Percentiles rank a stretch among this genome's conserved stretches.
phyloP scores from a whole-genome alignment of 2,888 invertebrate species.

The Cynaeus angustus region DNA sequence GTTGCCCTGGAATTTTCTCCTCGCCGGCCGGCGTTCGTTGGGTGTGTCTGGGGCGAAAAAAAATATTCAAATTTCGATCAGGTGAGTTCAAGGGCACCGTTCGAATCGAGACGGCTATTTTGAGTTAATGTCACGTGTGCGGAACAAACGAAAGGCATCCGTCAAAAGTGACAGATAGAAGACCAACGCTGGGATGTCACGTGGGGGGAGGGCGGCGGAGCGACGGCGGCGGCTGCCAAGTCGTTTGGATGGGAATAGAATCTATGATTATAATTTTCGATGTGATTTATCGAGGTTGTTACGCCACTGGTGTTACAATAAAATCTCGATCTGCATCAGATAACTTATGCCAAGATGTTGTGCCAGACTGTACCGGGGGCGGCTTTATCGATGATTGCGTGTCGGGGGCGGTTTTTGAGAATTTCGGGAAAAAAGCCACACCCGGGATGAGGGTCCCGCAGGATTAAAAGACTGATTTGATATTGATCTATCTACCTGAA shows the following conservation, averaged over 20 bases:
- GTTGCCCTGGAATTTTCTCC: neutral
- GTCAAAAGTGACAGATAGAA: constrained; percentile 32
- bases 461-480: neutral
- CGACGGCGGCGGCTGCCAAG: constrained; percentile 13
- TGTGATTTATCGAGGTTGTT: constrained; percentile 17
- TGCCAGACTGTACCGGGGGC: constrained; percentile 21
- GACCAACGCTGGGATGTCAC: constrained; percentile 26
- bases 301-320: constrained; percentile 28
- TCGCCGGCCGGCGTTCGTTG: constrained; percentile 10
- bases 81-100: constrained; percentile 39
- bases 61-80: constrained; percentile 16
- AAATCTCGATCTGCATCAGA: neutral
- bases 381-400: constrained; percentile 11
- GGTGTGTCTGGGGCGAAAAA: constrained; percentile 15
- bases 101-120: constrained; percentile 14
- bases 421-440: constrained; percentile 3
- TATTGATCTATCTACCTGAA: constrained; percentile 8
- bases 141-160: constrained; percentile 29
- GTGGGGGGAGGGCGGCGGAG: constrained; percentile 2
- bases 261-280: constrained; percentile 8
- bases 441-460: neutral
- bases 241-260: constrained; percentile 11
- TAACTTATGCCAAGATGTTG: constrained; percentile 1
- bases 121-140: constrained; percentile 21
- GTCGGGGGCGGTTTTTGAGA: no score